Percentiles rank a stretch among this genome's conserved stretches.
Conservation (phyloP, 2,113 vertebrate genomes). For the Melanerpes aurifrons region DNA sequence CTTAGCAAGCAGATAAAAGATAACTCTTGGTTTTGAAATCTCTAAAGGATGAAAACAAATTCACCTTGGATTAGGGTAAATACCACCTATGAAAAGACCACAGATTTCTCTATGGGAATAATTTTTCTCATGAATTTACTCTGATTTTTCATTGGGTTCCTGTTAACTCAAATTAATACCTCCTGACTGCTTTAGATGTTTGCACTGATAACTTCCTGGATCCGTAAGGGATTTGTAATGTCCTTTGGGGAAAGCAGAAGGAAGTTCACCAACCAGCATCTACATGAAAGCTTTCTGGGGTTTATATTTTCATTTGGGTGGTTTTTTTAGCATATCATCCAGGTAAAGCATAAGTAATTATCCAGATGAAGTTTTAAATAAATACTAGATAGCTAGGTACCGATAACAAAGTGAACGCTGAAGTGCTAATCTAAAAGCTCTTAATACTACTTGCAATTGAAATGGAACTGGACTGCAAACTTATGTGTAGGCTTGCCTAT, state of each 20-base stretch:
- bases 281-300: background rate
- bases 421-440: background rate
- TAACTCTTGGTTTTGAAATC: background rate
- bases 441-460: background rate
- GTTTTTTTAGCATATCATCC: background rate
- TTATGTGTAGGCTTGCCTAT: background rate
- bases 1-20: slow-evolving; percentile 32
- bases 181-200: slow-evolving; percentile 32
- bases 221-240: background rate
- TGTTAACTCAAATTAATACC: background rate
- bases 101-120: background rate
- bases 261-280: background rate
- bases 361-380: background rate
- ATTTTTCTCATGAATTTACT: background rate
- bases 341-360: background rate
- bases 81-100: background rate
- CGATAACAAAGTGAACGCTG: background rate
- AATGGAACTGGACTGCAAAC: background rate
- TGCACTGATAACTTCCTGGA: background rate
- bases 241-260: background rate
- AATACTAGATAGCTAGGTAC: background rate
- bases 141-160: background rate
- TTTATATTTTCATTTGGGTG: background rate
- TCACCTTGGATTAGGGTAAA: slow-evolving; percentile 2
- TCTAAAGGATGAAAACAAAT: slow-evolving; percentile 16